Percentiles rank a stretch among this genome's conserved stretches.
These are phyloP conservation scores for western clawed frog (Xenopus tropicalis) DNA, from an alignment of 2,113 vertebrate species.

Conservation along the genomic window UCB_Xtro_10.0 CM004448.2:33506001-33506500, in stretches of 20 bases:
- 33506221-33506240: not conserved
- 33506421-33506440: too few species aligned
- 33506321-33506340: too few species aligned
- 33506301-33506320: too few species aligned
- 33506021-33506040: conserved; percentile 13
- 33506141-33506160: not conserved
- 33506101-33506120: not conserved
- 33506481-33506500: too few species aligned
- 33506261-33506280: not conserved
- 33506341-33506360: too few species aligned
- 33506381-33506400: too few species aligned
- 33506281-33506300: not conserved
- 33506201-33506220: not conserved
- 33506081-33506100: conserved; percentile 8
- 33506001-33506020: conserved; percentile 17
- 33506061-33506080: conserved; percentile 9
- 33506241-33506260: not conserved
- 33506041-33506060: conserved; percentile 7
- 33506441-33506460: too few species aligned
- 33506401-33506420: too few species aligned
- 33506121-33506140: not conserved
- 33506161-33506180: too few species aligned
- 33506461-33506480: too few species aligned
- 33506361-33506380: too few species aligned
- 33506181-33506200: not conserved